phyloP scores from a whole-genome alignment of 64 coral and sea anemone species.

The Trachythela sp. region DNA sequence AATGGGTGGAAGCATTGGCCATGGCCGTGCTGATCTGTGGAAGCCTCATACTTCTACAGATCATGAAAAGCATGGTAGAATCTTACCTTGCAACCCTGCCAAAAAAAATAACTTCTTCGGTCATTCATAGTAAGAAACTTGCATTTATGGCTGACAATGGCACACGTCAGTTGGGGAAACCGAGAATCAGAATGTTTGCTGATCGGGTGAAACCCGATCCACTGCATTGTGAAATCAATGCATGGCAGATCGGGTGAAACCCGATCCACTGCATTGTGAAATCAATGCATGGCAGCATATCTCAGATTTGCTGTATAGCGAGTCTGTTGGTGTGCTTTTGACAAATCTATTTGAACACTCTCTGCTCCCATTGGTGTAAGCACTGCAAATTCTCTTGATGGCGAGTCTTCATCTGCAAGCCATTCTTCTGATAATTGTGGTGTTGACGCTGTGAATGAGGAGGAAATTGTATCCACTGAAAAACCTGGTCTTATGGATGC shows the following conservation, averaged over 20 bases:
- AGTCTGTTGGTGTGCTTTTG: too few species aligned
- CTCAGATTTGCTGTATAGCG: not conserved
- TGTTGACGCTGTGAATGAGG: too few species aligned
- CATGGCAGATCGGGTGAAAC: not conserved
- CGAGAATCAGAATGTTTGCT: not conserved
- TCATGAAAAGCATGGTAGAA: not conserved
- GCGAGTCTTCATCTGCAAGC: not conserved
- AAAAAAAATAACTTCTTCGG: not conserved
- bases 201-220: not conserved
- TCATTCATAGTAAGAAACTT: not conserved
- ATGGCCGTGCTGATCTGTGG: not conserved
- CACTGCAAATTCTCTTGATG: not conserved
- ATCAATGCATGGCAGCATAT: too few species aligned
- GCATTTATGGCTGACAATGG: not conserved
- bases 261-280: not conserved
- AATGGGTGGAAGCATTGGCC: not conserved
- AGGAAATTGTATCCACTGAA: too few species aligned
- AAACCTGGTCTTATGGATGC: too few species aligned
- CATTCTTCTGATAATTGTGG: not conserved
- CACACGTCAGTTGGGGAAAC: not conserved
- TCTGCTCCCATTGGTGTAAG: not conserved
- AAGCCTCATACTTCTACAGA: not conserved
- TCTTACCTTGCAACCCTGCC: not conserved
- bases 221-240: conserved; percentile 14
- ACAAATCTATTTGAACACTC: not conserved